Evolutionary conservation across 2,888 invertebrate genomes (phyloP).

Genomic region (Rambutsinella grinnellia): DNA sequence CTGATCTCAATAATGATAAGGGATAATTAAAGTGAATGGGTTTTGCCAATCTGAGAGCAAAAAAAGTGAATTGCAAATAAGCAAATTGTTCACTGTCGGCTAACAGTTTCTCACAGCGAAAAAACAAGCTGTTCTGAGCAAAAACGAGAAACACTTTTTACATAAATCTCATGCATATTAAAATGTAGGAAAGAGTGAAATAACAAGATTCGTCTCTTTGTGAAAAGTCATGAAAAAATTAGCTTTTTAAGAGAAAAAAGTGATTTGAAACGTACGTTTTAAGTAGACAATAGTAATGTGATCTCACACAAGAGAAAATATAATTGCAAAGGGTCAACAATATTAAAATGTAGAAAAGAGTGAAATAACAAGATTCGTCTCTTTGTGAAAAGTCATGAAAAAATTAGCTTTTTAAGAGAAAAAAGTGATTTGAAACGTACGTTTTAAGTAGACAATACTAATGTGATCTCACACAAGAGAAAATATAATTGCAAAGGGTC

Average conservation of each 20-base stretch:
- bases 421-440: conserved; percentile 1
- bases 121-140: too few species aligned
- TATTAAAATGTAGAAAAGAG: conserved; percentile 38
- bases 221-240: conserved; percentile 5
- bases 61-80: too few species aligned
- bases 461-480: background rate
- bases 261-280: conserved; percentile 1
- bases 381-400: background rate
- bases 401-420: conserved; percentile 9
- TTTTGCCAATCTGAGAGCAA: too few species aligned
- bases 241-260: conserved; percentile 11
- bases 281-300: background rate
- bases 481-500: conserved; percentile 11
- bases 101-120: too few species aligned
- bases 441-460: conserved; percentile 1
- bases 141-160: conserved; percentile 22
- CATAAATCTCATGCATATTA: conserved; percentile 56
- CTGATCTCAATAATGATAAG: too few species aligned
- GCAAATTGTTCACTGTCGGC: too few species aligned
- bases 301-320: background rate
- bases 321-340: conserved; percentile 20
- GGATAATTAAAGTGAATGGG: too few species aligned
- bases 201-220: conserved; percentile 2
- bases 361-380: conserved; percentile 10
- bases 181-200: conserved; percentile 23